These are phyloP conservation scores for Himalopsyche anomala DNA, from an alignment of 2,888 invertebrate genomes.

Conservation along the genomic window DNA sequence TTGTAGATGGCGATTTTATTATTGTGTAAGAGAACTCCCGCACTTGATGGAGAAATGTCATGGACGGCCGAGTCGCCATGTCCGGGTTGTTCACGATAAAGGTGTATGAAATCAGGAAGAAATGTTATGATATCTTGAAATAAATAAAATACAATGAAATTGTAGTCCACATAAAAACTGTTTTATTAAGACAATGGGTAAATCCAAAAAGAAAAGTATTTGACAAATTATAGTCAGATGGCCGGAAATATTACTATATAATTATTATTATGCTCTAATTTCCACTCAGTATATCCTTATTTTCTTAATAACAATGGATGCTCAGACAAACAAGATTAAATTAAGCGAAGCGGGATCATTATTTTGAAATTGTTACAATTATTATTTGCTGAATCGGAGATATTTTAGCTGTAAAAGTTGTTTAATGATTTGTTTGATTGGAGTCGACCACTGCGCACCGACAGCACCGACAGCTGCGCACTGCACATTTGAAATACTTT, in stretches of 20 bases:
- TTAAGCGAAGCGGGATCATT: constrained; percentile 64
- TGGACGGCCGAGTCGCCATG: background rate
- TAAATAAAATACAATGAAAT: constrained; percentile 64
- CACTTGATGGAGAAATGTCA: background rate
- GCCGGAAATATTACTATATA: constrained; percentile 64
- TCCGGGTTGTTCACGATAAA: constrained; percentile 46
- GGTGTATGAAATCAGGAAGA: constrained; percentile 53
- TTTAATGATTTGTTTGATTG: constrained; percentile 38
- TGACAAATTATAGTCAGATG: constrained; percentile 62
- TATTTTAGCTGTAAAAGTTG: constrained; percentile 61
- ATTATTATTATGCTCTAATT: constrained; percentile 53
- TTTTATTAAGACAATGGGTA: constrained; percentile 65
- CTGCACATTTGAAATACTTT: constrained; percentile 54
- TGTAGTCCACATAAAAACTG: constrained; percentile 66
- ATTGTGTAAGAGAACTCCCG: constrained; percentile 46
- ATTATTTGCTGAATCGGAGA: constrained; percentile 58
- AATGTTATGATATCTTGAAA: constrained; percentile 63
- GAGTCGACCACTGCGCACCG: constrained; percentile 5
- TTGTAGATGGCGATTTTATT: constrained; percentile 48
- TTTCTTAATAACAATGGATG: constrained; percentile 55
- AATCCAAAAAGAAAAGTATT: constrained; percentile 64
- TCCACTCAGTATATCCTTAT: constrained; percentile 60
- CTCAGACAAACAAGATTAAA: constrained; percentile 63
- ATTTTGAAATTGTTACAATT: constrained; percentile 56
- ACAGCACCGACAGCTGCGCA: too few relatives aligned